Evolutionary conservation across 2,113 vertebrate genomes (phyloP).

Genomic region (Caracal caracal): DNA sequence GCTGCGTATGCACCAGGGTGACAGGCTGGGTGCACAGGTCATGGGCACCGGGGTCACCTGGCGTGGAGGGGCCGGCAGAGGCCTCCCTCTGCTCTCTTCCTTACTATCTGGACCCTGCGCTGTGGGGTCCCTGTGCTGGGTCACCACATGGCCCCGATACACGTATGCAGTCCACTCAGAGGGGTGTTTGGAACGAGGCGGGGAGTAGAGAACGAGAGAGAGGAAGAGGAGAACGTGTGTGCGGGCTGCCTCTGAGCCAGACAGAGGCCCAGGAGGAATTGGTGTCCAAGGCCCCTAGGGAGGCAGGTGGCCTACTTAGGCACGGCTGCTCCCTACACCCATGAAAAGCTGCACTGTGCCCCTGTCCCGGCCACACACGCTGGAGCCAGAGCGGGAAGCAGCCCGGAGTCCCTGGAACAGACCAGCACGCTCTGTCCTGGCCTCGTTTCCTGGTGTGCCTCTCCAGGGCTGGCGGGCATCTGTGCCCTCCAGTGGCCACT

Average conservation of each 20-base stretch:
- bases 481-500: not conserved
- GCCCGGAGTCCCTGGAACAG: not conserved
- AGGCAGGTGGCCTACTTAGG: not conserved
- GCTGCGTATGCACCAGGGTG: too few relatives aligned
- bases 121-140: rapidly evolving
- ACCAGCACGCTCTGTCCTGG: not conserved
- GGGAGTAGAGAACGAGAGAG: not conserved
- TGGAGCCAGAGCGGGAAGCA: not conserved
- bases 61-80: not conserved
- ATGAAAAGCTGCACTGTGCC: not conserved
- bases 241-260: not conserved
- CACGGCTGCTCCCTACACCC: not conserved
- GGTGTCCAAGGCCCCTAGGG: not conserved
- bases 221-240: not conserved
- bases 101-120: not conserved
- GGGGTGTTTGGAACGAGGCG: rapidly evolving
- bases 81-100: not conserved
- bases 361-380: rapidly evolving
- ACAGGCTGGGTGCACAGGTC: not conserved
- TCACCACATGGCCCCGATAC: not conserved
- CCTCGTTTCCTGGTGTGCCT: not conserved
- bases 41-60: not conserved
- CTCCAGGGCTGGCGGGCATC: not conserved
- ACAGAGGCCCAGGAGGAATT: not conserved
- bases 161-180: rapidly evolving